These are phyloP conservation scores for Semaprochilodus insignis DNA, from an alignment of 2,797 vertebrate genomes.

Conservation along the genomic window DNA sequence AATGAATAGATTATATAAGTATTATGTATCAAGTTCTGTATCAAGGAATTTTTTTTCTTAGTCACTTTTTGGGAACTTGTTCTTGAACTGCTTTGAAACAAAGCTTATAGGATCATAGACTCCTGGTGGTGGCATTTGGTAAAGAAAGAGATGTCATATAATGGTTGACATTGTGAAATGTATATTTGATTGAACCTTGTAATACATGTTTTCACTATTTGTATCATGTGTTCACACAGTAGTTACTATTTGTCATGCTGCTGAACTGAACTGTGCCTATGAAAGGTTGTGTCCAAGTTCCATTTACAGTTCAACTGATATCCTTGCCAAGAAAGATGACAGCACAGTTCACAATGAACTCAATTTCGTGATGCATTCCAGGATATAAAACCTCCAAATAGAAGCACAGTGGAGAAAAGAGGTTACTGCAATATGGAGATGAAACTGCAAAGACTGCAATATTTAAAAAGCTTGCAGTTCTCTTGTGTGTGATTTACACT, in stretches of 20 bases:
- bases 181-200: background rate
- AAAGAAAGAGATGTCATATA: no score
- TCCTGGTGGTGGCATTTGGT: no score
- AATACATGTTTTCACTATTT: background rate
- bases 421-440: constrained; percentile 6
- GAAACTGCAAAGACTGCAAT: constrained; percentile 11
- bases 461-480: background rate
- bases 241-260: background rate
- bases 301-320: constrained; percentile 3
- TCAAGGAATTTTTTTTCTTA: no score
- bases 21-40: no score
- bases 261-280: background rate
- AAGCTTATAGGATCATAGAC: no score
- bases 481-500: constrained; percentile 4
- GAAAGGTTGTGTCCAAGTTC: background rate
- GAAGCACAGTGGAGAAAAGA: background rate
- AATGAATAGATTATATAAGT: no score
- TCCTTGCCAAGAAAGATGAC: constrained; percentile 15
- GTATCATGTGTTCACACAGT: background rate
- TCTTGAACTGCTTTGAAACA: no score
- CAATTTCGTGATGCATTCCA: constrained; percentile 20
- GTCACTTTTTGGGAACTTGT: no score
- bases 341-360: constrained; percentile 2
- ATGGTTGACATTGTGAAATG: no score
- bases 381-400: background rate